Percentiles rank a stretch among this genome's conserved stretches.
Evolutionary conservation across 2,888 invertebrate species (phyloP).

Genomic region (Caenorhabditis zanzibari): DNA sequence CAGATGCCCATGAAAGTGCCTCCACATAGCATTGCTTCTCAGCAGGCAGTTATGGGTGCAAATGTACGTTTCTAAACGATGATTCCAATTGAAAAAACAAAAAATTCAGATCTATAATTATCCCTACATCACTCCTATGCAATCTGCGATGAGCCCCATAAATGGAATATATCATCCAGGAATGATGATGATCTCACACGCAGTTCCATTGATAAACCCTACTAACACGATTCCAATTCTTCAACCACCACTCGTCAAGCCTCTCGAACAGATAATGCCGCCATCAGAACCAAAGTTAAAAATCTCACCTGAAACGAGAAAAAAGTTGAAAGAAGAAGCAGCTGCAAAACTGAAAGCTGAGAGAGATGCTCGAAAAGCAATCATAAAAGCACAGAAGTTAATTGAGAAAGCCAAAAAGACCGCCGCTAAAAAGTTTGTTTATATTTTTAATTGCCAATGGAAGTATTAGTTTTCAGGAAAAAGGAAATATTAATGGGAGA

Average conservation of each 20-base stretch:
- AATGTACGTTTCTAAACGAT: too few relatives aligned
- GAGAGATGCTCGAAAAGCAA: conserved; percentile 16
- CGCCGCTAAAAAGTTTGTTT: conserved; percentile 16
- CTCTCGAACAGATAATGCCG: background rate
- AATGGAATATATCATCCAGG: background rate
- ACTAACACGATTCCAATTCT: background rate
- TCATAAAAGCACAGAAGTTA: conserved; percentile 4
- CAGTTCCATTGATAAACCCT: conserved; percentile 2
- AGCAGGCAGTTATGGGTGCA: background rate
- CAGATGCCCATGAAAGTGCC: background rate
- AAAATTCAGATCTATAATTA: conserved; percentile 7
- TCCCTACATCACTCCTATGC: background rate
- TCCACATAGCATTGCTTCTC: background rate
- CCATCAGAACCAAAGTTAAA: conserved; percentile 13
- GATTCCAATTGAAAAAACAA: background rate
- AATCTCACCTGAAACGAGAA: conserved; percentile 10
- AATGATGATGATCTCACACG: conserved; percentile 2
- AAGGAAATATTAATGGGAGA: background rate
- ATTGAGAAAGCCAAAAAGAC: background rate
- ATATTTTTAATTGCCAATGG: background rate
- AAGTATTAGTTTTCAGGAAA: conserved; percentile 16
- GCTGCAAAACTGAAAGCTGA: conserved; percentile 31
- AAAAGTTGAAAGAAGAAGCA: conserved; percentile 15
- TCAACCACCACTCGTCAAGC: background rate
- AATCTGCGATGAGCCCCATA: background rate